These are phyloP conservation scores for Trichosurus vulpecula DNA, from an alignment of 2,797 vertebrate genomes.

Conservation along the genomic window DNA sequence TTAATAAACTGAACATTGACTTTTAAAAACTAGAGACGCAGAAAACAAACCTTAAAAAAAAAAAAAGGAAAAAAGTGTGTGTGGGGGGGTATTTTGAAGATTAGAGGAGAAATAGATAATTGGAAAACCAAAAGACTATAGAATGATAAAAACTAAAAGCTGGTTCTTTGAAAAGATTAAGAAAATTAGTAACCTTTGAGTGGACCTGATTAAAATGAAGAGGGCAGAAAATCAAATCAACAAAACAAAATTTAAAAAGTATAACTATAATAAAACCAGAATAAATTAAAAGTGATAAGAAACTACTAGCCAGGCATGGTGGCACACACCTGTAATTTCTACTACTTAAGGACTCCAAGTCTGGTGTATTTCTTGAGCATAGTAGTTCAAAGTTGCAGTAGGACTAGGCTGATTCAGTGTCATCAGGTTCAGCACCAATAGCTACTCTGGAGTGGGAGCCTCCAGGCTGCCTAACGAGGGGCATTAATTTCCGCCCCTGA, in stretches of 20 bases:
- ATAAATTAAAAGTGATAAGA: not conserved
- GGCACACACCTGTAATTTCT: not conserved
- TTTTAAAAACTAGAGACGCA: not conserved
- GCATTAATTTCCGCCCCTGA: too few species aligned
- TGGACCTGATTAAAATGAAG: not conserved
- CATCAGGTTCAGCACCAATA: not conserved
- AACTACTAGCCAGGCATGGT: not conserved
- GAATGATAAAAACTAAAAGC: not conserved
- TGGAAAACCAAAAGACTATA: not conserved
- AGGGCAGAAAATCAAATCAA: not conserved
- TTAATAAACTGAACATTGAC: not conserved
- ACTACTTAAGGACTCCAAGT: not conserved
- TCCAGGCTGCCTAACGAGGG: not conserved
- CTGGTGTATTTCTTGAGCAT: not conserved
- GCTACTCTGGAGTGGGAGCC: not conserved
- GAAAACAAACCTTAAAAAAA: not conserved
- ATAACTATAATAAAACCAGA: not conserved
- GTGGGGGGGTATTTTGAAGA: not conserved
- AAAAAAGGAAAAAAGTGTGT: too few species aligned
- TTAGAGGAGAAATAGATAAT: not conserved
- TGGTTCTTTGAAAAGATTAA: not conserved
- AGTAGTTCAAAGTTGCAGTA: not conserved
- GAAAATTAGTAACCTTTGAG: not conserved
- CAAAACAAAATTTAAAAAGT: not conserved
- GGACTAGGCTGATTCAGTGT: not conserved